Conservation (phyloP, 1,140 invertebrate genomes). For the Chironomus striatipennis region DNA sequence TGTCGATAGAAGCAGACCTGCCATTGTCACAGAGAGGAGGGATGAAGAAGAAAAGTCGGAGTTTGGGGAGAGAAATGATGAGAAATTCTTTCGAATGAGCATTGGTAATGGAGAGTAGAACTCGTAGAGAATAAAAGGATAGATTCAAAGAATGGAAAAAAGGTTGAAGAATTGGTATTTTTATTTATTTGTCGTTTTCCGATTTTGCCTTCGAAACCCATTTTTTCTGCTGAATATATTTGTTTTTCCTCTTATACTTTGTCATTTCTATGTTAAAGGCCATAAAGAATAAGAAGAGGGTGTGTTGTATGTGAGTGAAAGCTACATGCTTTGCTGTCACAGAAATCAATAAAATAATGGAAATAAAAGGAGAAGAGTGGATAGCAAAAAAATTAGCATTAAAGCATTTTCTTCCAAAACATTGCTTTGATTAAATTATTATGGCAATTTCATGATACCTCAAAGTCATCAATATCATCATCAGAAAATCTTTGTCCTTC, state of each 20-base stretch:
- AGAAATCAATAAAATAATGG: constrained; percentile 11
- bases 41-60: too few relatives aligned
- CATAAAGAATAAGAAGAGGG: background rate
- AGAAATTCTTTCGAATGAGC: too few relatives aligned
- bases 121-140: too few relatives aligned
- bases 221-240: background rate
- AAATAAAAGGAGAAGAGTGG: background rate
- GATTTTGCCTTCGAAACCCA: background rate
- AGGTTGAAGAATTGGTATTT: constrained; percentile 8
- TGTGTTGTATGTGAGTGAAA: too few relatives aligned
- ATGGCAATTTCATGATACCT: constrained; percentile 12
- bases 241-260: constrained; percentile 1
- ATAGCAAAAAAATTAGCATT: background rate
- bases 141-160: background rate
- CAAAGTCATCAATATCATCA: background rate
- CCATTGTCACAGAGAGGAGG: too few relatives aligned
- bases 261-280: constrained; percentile 1
- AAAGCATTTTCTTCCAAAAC: background rate
- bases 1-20: too few relatives aligned
- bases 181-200: constrained; percentile 11
- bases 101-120: too few relatives aligned
- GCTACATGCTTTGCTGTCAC: background rate
- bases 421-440: constrained; percentile 15
- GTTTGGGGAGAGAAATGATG: too few relatives aligned
- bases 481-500: too few relatives aligned